A percentile compares a stretch with the other conserved stretches of the same genome.
phyloP scores from a whole-genome alignment of 2,888 invertebrate genomes.

The Phortica magna region DNA sequence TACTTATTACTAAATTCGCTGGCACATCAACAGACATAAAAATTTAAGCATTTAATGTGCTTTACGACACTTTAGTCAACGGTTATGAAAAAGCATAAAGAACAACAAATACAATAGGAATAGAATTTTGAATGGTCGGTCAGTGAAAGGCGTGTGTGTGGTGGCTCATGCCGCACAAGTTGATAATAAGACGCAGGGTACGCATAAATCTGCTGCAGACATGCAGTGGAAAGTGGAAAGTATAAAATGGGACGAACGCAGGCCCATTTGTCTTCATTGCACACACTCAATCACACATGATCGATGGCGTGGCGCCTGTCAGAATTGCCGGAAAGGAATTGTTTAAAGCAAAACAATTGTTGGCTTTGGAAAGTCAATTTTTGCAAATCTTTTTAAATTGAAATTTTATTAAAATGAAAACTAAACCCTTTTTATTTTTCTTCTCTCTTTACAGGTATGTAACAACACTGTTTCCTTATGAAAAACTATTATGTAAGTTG shows the following conservation, averaged over 20 bases:
- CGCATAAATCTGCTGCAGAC: constrained; percentile 26
- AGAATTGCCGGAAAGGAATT: background rate
- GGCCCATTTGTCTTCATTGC: constrained; percentile 63
- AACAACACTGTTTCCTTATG: too few relatives aligned
- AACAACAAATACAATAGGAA: too few relatives aligned
- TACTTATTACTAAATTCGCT: constrained; percentile 2
- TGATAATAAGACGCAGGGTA: background rate
- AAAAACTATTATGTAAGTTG: background rate
- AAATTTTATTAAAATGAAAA: constrained; percentile 5
- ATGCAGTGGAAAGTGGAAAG: background rate
- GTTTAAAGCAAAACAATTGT: constrained; percentile 14
- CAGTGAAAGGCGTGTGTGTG: too few relatives aligned
- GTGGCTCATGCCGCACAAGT: background rate
- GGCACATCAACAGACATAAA: background rate
- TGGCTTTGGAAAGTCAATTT: background rate
- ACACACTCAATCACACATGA: constrained; percentile 62
- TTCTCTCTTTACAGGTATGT: constrained; percentile 59
- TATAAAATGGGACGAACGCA: background rate
- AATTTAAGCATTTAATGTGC: background rate
- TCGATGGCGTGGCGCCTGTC: constrained; percentile 53
- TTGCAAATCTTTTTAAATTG: background rate
- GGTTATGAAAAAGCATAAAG: too few relatives aligned
- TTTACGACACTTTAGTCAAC: background rate
- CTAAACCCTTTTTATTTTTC: background rate
- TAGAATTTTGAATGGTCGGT: background rate